Evolutionary conservation across 2,888 invertebrate genomes (phyloP).

Genomic region (Desoria tigrina): DNA sequence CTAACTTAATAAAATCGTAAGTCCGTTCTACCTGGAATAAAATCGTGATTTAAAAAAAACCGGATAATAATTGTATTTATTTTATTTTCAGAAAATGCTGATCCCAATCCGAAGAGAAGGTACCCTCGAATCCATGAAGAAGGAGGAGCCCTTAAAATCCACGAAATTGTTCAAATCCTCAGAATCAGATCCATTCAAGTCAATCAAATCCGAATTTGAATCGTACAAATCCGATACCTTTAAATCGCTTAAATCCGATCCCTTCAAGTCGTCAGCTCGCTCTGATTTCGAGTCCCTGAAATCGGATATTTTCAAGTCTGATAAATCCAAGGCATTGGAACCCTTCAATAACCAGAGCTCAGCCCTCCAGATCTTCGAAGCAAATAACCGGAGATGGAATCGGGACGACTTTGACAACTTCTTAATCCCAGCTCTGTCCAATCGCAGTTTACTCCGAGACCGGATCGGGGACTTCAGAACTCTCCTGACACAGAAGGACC

Average conservation of each 20-base stretch:
- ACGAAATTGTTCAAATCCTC: background rate
- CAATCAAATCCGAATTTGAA: background rate
- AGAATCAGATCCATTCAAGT: background rate
- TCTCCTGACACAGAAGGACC: constrained; percentile 15
- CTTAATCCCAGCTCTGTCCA: constrained; percentile 23
- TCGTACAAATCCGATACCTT: too few species aligned
- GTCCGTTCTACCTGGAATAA: too few species aligned
- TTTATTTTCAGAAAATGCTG: constrained; percentile 33
- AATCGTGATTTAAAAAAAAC: too few species aligned
- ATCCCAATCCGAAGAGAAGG: constrained; percentile 35
- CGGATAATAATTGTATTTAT: too few species aligned
- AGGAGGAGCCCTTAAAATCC: background rate
- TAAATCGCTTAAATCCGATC: background rate
- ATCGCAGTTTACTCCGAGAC: background rate
- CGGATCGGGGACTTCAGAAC: constrained; percentile 9
- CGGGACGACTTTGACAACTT: constrained; percentile 23
- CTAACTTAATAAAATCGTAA: too few species aligned
- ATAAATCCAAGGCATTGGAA: background rate
- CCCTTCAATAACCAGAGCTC: constrained; percentile 7
- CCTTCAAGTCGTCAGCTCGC: background rate
- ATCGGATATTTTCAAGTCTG: too few species aligned
- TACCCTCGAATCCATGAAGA: background rate
- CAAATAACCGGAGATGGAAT: constrained; percentile 4
- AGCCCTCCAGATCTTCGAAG: constrained; percentile 13
- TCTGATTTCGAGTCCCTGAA: background rate